Conservation (phyloP, 1,140 invertebrate genomes). For the Calliphora vicina region DNA sequence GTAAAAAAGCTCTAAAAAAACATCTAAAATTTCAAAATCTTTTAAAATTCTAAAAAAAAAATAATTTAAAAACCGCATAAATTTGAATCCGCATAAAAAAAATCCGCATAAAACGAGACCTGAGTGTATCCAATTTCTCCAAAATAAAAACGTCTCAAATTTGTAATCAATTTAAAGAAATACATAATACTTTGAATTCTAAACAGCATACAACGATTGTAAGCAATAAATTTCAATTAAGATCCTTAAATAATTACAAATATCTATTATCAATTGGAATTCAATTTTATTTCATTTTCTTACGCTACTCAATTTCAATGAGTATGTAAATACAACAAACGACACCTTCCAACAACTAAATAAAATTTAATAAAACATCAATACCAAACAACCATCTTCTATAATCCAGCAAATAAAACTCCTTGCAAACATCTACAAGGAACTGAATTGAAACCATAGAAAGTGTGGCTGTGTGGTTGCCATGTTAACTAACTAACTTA, state of each 20-base stretch:
- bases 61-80: too few species aligned
- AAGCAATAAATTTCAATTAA: slow-evolving; percentile 29
- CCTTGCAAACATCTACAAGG: not conserved
- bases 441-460: not conserved
- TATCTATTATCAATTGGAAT: slow-evolving; percentile 7
- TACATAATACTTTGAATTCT: too few species aligned
- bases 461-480: not conserved
- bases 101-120: too few species aligned
- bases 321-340: slow-evolving; percentile 19
- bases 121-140: not conserved
- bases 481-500: slow-evolving; percentile 20
- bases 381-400: not conserved
- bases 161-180: not conserved
- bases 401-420: not conserved
- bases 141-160: not conserved
- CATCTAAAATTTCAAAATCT: too few species aligned
- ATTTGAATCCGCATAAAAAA: too few species aligned
- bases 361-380: slow-evolving; percentile 22
- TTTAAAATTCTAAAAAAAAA: too few species aligned
- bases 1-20: too few species aligned
- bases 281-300: slow-evolving; percentile 7
- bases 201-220: not conserved
- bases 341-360: slow-evolving; percentile 13
- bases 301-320: not conserved
- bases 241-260: slow-evolving; percentile 29